Evolutionary conservation across 2,797 vertebrate genomes (phyloP).

Genomic region (Pangasius krempfi): DNA sequence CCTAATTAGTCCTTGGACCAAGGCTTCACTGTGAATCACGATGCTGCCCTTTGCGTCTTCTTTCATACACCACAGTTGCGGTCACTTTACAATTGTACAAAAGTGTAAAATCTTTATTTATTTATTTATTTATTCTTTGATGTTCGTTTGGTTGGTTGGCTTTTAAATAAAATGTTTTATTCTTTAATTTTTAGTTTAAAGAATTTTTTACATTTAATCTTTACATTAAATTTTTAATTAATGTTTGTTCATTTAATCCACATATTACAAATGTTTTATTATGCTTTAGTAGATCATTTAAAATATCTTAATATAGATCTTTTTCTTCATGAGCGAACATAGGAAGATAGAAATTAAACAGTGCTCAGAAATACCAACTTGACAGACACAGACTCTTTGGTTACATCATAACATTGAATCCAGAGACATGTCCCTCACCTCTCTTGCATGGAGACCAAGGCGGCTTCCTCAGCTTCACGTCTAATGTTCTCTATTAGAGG

Average conservation of each 20-base stretch:
- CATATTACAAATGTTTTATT: background rate
- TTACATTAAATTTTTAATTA: too few relatives aligned
- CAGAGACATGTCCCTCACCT: constrained; percentile 61
- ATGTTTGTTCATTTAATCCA: background rate
- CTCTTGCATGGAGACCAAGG: constrained; percentile 63
- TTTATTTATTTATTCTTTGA: background rate
- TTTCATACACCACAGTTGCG: background rate
- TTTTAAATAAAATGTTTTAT: background rate
- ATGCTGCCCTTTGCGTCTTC: background rate
- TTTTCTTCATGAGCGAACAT: background rate
- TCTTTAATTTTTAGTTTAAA: background rate
- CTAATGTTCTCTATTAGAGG: constrained; percentile 57
- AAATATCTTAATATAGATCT: background rate
- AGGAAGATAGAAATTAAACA: background rate
- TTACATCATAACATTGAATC: background rate
- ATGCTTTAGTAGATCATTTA: background rate
- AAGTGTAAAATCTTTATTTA: background rate
- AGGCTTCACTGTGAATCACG: background rate
- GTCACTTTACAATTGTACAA: background rate
- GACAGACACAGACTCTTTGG: background rate
- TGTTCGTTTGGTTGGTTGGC: too few relatives aligned
- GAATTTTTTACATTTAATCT: too few relatives aligned
- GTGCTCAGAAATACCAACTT: background rate
- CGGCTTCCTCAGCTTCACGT: constrained; percentile 59
- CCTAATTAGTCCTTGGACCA: background rate